phyloP scores from a whole-genome alignment of 2,797 vertebrate genomes.

The Notolepis coatsorum region DNA sequence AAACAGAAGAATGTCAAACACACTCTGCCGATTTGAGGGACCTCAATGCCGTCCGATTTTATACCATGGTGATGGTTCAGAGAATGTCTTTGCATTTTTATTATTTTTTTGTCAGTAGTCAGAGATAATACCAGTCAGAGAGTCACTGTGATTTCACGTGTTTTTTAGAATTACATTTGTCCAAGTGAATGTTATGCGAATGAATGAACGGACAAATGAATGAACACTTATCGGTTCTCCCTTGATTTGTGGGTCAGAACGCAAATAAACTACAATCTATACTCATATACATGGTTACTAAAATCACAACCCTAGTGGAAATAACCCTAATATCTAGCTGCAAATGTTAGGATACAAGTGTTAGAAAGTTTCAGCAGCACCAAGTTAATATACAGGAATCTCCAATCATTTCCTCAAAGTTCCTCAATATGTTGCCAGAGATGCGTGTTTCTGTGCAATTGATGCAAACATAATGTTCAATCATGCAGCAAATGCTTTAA shows the following conservation, averaged over 20 bases:
- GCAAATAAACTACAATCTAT: not conserved
- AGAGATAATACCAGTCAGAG: conserved; percentile 55
- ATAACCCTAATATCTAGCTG: no score
- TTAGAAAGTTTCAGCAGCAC: no score
- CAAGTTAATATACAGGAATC: no score
- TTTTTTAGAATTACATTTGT: conserved; percentile 46
- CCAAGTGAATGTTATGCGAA: no score
- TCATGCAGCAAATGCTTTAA: not conserved
- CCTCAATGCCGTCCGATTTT: conserved; percentile 56
- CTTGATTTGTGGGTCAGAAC: not conserved
- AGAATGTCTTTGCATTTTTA: conserved; percentile 61
- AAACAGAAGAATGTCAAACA: conserved; percentile 67
- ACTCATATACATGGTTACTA: no score
- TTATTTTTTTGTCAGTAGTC: conserved; percentile 33
- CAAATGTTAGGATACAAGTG: no score
- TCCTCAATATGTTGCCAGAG: no score
- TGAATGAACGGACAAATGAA: no score
- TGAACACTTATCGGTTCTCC: conserved; percentile 50
- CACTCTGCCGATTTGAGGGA: conserved; percentile 48
- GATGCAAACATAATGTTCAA: not conserved
- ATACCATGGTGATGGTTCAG: conserved; percentile 53
- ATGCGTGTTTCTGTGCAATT: not conserved
- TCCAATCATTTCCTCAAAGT: no score
- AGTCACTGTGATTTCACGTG: conserved; percentile 63
- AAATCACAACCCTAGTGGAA: no score